phyloP scores from a whole-genome alignment of 2,888 invertebrate species.

The Pachliopta kotzebuea region DNA sequence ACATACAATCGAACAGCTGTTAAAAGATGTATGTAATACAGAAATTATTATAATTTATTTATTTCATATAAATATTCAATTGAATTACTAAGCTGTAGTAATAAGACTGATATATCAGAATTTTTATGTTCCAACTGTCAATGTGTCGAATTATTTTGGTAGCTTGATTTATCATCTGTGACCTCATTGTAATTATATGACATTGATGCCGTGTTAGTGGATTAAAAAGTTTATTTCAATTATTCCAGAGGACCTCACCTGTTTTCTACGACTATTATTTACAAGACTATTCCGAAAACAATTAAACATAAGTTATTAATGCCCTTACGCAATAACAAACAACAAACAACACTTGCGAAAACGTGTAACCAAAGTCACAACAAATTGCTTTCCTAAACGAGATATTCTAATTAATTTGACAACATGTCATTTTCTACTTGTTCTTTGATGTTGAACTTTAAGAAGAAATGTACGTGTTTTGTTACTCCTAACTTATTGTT shows the following conservation, averaged over 20 bases:
- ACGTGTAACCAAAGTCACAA: not conserved
- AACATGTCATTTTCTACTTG: not conserved
- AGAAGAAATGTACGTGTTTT: not conserved
- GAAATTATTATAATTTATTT: too few species aligned
- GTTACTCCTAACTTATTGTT: not conserved
- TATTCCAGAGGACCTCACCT: not conserved
- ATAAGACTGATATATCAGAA: too few species aligned
- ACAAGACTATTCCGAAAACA: not conserved
- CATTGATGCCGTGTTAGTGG: too few species aligned
- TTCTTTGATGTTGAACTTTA: not conserved
- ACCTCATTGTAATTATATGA: too few species aligned
- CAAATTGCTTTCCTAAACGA: conserved; percentile 1
- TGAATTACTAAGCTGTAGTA: too few species aligned
- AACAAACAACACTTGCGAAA: not conserved
- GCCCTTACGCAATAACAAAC: not conserved
- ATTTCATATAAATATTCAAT: too few species aligned
- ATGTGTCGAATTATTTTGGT: too few species aligned
- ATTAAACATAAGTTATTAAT: not conserved
- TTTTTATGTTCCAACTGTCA: too few species aligned
- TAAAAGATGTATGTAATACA: too few species aligned
- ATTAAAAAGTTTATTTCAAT: not conserved
- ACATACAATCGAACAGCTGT: too few species aligned
- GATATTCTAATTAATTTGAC: not conserved
- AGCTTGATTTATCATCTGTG: too few species aligned
- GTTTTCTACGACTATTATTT: not conserved